phyloP scores from a whole-genome alignment of 2,797 vertebrate genomes.

The Arnoldichthys spilopterus region DNA sequence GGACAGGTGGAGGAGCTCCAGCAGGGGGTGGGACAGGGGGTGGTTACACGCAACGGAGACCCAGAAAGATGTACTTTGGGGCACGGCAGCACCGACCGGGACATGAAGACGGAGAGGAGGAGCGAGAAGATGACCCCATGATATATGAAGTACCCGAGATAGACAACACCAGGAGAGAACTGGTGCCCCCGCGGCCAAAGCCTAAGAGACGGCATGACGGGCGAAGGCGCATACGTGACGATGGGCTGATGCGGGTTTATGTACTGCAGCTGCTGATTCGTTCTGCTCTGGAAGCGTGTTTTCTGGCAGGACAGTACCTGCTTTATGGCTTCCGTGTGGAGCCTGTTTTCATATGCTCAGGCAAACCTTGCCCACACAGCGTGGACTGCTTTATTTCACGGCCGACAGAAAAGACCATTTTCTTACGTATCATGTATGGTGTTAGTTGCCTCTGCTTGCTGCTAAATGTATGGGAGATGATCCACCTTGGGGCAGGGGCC shows the following conservation, averaged over 20 bases:
- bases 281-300: constrained; percentile 88
- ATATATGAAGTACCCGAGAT: constrained; percentile 92
- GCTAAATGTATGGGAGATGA: constrained; percentile 96
- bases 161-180: constrained; percentile 78
- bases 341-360: constrained; percentile 87
- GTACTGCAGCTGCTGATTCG: constrained; percentile 93
- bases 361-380: constrained; percentile 91
- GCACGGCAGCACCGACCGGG: constrained; percentile 77
- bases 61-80: constrained; percentile 81
- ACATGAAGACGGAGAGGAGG: constrained; percentile 77
- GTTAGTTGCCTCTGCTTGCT: constrained; percentile 92
- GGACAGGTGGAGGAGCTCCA: constrained; percentile 64
- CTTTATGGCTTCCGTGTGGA: constrained; percentile 94
- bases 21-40: constrained; percentile 72
- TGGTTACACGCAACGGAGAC: constrained; percentile 84
- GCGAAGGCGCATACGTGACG: constrained; percentile 87
- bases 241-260: constrained; percentile 94
- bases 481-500: constrained; percentile 92
- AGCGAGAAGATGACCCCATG: constrained; percentile 87
- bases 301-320: constrained; percentile 93
- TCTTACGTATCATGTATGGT: constrained; percentile 96
- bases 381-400: constrained; percentile 97
- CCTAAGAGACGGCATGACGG: constrained; percentile 88
- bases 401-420: constrained; percentile 97
- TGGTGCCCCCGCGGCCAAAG: constrained; percentile 86